phyloP scores from a whole-genome alignment of 30 jellyfish, hydroid and myxozoan species.

The Hydractinia echinata region DNA sequence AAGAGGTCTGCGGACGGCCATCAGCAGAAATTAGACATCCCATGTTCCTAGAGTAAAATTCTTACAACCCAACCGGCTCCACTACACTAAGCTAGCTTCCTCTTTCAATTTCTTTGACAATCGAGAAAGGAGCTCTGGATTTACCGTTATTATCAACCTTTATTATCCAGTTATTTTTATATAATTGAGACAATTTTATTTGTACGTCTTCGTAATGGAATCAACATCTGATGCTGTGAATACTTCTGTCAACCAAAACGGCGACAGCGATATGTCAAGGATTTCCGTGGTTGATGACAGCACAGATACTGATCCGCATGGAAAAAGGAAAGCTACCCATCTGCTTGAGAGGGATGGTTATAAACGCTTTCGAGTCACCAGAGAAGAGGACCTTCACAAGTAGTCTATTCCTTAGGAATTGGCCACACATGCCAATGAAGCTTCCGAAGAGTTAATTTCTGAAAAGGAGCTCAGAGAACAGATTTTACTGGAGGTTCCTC shows the following conservation, averaged over 20 bases:
- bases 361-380: neutral
- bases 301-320: neutral
- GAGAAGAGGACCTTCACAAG: neutral
- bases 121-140: conserved; percentile 4
- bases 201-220: too few relatives aligned
- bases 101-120: neutral
- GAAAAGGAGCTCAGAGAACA: neutral
- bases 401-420: neutral
- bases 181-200: neutral
- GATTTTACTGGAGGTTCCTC: neutral
- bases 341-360: neutral
- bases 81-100: too few relatives aligned
- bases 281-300: neutral
- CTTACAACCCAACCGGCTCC: too few relatives aligned
- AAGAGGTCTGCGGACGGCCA: too few relatives aligned
- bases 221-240: too few relatives aligned
- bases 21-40: too few relatives aligned
- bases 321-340: neutral
- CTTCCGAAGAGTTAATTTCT: neutral
- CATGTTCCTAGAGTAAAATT: too few relatives aligned
- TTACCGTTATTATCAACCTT: neutral
- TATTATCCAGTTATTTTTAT: neutral
- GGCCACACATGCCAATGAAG: neutral
- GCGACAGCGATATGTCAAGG: neutral
- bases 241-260: neutral